Conservation (phyloP, 2,888 invertebrate species). For the Diaphora mendica region DNA sequence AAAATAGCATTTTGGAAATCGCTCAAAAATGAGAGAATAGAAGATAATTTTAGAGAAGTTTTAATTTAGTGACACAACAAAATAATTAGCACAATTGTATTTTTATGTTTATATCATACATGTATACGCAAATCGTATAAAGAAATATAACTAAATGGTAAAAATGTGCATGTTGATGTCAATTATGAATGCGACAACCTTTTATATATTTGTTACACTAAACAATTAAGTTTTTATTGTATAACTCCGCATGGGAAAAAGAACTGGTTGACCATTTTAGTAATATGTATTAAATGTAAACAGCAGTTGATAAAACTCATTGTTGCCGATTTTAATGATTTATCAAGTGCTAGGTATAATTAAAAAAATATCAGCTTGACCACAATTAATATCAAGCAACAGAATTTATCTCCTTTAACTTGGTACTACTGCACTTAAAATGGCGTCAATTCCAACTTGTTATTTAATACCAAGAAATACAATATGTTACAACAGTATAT, state of each 20-base stretch:
- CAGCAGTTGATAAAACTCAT: not conserved
- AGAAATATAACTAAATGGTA: not conserved
- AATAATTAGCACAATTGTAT: no score
- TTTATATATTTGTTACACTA: not conserved
- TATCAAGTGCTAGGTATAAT: not conserved
- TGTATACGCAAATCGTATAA: no score
- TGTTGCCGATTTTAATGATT: not conserved
- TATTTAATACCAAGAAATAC: not conserved
- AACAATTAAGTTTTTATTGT: not conserved
- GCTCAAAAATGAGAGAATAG: no score
- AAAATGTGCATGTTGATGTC: not conserved
- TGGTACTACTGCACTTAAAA: no score
- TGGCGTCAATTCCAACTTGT: not conserved
- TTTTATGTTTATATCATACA: no score
- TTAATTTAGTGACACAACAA: no score
- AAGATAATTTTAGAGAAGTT: no score
- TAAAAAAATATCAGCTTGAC: not conserved
- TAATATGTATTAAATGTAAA: not conserved
- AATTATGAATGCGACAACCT: constrained; percentile 7
- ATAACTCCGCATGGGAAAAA: constrained; percentile 2
- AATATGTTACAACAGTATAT: not conserved
- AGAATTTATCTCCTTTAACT: no score
- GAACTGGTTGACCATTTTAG: not conserved
- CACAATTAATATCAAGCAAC: no score
- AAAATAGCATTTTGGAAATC: no score